A percentile compares a stretch with the other conserved stretches of the same genome.
Conservation (phyloP, 2,113 vertebrate species). For the Anolis sagrei region DNA sequence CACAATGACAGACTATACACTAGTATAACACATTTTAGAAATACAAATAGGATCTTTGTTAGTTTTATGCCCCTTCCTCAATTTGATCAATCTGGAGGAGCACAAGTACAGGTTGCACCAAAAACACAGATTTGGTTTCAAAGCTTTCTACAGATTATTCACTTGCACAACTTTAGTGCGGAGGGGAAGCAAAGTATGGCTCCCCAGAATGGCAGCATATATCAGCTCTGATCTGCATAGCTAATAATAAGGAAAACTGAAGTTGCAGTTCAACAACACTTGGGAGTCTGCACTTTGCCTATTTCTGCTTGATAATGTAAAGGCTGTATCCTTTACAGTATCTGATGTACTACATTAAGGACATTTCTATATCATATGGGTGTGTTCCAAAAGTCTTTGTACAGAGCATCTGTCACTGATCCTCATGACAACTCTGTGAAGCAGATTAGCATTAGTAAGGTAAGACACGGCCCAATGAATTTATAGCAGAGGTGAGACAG, state of each 20-base stretch:
- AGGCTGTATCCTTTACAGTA: neutral
- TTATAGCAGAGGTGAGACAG: constrained; percentile 7
- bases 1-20: neutral
- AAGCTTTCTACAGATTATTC: neutral
- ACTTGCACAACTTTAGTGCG: neutral
- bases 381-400: neutral
- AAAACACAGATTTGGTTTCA: neutral
- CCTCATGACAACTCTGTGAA: neutral
- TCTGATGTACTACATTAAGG: neutral
- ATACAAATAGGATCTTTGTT: neutral
- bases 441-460: neutral
- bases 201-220: no score
- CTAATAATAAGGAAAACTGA: no score
- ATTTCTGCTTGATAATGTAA: no score
- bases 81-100: neutral
- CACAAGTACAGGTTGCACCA: neutral
- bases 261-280: no score
- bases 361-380: neutral
- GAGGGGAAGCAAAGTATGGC: no score
- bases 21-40: neutral
- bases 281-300: no score
- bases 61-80: neutral
- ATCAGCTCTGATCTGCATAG: no score
- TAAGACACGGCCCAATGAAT: neutral
- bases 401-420: no score